phyloP scores from a whole-genome alignment of 2,888 invertebrate species.

The Eristalinus sepulchralis region DNA sequence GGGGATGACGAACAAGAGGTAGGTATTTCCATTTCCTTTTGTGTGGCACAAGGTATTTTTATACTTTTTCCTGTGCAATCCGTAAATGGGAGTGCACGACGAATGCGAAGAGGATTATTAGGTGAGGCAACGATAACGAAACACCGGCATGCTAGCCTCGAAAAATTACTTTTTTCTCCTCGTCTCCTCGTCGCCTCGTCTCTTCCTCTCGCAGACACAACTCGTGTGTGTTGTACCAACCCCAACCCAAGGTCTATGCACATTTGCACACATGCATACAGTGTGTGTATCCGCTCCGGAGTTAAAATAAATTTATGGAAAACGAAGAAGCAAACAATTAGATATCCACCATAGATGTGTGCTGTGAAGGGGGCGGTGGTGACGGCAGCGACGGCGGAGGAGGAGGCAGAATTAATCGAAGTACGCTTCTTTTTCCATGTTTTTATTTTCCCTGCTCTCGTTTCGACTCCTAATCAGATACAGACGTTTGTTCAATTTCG shows the following conservation, averaged over 20 bases:
- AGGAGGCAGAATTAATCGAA: background rate
- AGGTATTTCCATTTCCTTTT: conserved; percentile 18
- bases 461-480: background rate
- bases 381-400: background rate
- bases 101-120: conserved; percentile 23
- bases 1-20: background rate
- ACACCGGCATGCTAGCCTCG: conserved; percentile 46
- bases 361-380: background rate
- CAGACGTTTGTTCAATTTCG: background rate
- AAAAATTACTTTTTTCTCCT: background rate
- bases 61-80: background rate
- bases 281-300: background rate
- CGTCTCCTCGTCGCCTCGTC: background rate
- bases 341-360: background rate
- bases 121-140: conserved; percentile 48
- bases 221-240: background rate
- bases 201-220: background rate
- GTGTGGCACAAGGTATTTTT: conserved; percentile 17
- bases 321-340: background rate
- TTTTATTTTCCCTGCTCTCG: background rate
- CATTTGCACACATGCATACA: background rate
- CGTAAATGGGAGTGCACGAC: conserved; percentile 11
- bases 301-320: background rate
- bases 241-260: background rate
- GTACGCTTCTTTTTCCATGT: background rate